These are phyloP conservation scores for Eubasilissa splendida DNA, from an alignment of 2,888 invertebrate species.

Conservation along the genomic window DNA sequence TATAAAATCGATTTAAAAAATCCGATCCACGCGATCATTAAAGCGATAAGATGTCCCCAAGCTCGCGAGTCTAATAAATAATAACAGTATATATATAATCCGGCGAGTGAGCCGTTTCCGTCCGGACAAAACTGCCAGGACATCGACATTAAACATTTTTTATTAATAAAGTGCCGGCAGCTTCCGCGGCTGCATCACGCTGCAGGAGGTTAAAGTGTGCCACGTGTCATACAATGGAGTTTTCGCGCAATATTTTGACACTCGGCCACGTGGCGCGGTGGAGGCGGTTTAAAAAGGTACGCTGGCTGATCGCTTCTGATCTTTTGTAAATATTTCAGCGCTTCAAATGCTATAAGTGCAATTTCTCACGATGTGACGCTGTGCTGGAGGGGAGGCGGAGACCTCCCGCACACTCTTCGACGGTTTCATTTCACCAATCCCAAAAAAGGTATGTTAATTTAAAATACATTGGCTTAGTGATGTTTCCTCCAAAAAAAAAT, in stretches of 20 bases:
- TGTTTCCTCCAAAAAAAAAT: neutral
- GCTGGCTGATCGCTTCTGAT: neutral
- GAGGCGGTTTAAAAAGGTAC: conserved; percentile 48
- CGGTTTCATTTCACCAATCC: neutral
- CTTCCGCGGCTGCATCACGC: conserved; percentile 54
- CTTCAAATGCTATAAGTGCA: conserved; percentile 21
- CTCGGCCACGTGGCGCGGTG: conserved; percentile 54
- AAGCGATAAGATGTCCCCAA: neutral
- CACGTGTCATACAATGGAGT: conserved; percentile 64
- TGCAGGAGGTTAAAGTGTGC: conserved; percentile 65
- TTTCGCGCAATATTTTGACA: conserved; percentile 58
- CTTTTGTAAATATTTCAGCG: conserved; percentile 39
- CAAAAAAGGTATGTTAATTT: neutral
- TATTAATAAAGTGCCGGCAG: conserved; percentile 54
- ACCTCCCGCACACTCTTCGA: neutral
- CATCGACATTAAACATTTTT: conserved; percentile 48
- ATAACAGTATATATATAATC: no score
- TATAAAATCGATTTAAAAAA: neutral
- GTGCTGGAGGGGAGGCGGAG: neutral
- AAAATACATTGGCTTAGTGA: neutral
- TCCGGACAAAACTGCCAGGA: neutral
- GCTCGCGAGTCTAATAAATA: no score
- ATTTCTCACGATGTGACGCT: neutral
- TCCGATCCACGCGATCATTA: neutral
- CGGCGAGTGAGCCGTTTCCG: no score